Evolutionary conservation across 2,888 invertebrate genomes (phyloP).

Genomic region (Pristionchus mayeri): DNA sequence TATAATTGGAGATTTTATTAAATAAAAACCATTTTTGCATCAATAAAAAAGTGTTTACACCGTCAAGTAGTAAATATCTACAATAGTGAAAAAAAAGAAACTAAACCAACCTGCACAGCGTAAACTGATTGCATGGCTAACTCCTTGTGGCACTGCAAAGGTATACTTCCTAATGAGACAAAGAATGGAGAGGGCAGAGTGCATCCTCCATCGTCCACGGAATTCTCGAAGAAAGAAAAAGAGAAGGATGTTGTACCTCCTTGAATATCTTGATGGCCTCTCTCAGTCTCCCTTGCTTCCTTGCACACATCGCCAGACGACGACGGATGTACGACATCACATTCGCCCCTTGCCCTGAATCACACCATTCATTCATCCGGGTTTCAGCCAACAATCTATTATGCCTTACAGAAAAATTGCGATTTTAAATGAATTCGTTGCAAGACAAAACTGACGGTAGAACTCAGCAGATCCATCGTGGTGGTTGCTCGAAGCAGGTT

Average conservation of each 20-base stretch:
- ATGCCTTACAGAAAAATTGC: too few species aligned
- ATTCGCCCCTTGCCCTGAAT: conserved; percentile 87
- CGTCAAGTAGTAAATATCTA: too few species aligned
- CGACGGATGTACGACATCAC: conserved; percentile 94
- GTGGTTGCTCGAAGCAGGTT: conserved; percentile 77
- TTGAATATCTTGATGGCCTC: conserved; percentile 97
- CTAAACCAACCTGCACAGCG: too few species aligned
- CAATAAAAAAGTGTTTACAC: too few species aligned
- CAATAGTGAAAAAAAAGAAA: too few species aligned
- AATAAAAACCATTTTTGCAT: too few species aligned
- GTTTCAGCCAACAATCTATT: too few species aligned
- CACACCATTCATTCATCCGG: not conserved
- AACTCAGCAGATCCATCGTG: conserved; percentile 34
- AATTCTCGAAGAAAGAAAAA: not conserved
- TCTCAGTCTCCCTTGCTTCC: conserved; percentile 92
- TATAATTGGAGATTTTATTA: too few species aligned
- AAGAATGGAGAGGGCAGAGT: not conserved
- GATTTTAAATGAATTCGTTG: too few species aligned
- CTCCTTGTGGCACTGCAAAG: conserved; percentile 88
- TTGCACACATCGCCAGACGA: conserved; percentile 95
- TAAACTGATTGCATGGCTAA: conserved; percentile 94
- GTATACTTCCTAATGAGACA: conserved; percentile 22
- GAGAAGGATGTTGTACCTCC: conserved; percentile 80
- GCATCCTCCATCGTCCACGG: not conserved
- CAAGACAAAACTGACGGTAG: conserved; percentile 6